Evolutionary conservation across 2,797 vertebrate genomes (phyloP), one percentile per base, ranked within the genome.

Genomic region (Paramormyrops hopkinsi): DNA sequence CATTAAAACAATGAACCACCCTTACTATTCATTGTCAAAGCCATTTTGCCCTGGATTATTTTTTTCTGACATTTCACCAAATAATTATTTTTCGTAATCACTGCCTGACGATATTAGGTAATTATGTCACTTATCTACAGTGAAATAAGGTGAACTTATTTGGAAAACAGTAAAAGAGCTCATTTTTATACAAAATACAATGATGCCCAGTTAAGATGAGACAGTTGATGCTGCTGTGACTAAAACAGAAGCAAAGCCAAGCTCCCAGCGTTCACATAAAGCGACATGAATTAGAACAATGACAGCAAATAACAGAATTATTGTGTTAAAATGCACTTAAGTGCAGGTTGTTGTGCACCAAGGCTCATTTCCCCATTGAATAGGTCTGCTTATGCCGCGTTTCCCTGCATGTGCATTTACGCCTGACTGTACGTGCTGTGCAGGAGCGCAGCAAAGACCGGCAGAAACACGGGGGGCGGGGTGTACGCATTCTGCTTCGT

Each of bases 401-500:
- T 14, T 85, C 44, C 83, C 44, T 4, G n/a, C 22, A 44, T 46
- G 87, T 11, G 6, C 41, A 76, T 53, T 17, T 5, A 50, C n/a
- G 88, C 17, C 12, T 84, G 79, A 48, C 53, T 83, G 51, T 25
- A 88, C n/a, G 29, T 54, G 37, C 33, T 33, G 33, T 19, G 46
- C 44, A 53, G 65, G 29, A 59, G 88, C 86, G 82, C 90, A 91
- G 91, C 90, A 88, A 19, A 48, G 54, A 84, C 33, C 29, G 53
- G 51, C 50, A 48, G 51, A 33, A 41, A 48, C 8, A 9, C 50
- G 22, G 22, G 8, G 76, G 65, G 88, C 29, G 54, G 73, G 51
- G 56, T 59, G 33, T 29, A 17, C 4, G 22, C 90, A 91, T 93
- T 92, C 90, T 91, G 90, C 93, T 94, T 94, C 51, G 92, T 93